Evolutionary conservation across 37 sponge, comb jelly and placozoan genomes (phyloP).

Genomic region (Petrosia ficiformis): DNA sequence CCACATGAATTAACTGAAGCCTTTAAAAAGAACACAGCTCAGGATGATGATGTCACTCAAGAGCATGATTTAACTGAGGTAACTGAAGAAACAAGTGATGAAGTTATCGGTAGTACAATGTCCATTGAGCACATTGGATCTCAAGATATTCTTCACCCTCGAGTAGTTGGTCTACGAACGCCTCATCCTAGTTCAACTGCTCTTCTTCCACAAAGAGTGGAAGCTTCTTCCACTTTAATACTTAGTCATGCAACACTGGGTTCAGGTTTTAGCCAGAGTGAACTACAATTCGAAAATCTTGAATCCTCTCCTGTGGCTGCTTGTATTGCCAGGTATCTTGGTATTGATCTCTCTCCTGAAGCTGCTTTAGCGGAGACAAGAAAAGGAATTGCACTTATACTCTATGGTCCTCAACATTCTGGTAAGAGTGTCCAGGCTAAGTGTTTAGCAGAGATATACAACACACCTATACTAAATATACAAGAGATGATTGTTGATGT

Average conservation of each 20-base stretch:
- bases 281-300: slow-evolving; percentile 38
- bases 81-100: neutral
- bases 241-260: slow-evolving; percentile 22
- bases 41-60: neutral
- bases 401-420: slow-evolving; percentile 74
- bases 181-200: slow-evolving; percentile 21
- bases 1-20: slow-evolving; percentile 77
- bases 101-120: neutral
- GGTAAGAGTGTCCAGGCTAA: slow-evolving; percentile 83
- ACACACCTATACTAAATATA: slow-evolving; percentile 55
- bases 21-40: slow-evolving; percentile 26
- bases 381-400: slow-evolving; percentile 75
- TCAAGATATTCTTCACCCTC: neutral
- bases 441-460: slow-evolving; percentile 62
- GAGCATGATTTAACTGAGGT: neutral
- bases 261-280: slow-evolving; percentile 1
- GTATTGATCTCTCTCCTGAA: slow-evolving; percentile 83
- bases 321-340: slow-evolving; percentile 92
- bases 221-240: slow-evolving; percentile 1
- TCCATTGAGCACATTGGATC: neutral
- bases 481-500: slow-evolving; percentile 80
- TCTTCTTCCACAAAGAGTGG: neutral
- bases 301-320: slow-evolving; percentile 73
- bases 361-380: slow-evolving; percentile 59
- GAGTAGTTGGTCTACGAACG: neutral